Evolutionary conservation across 2,797 vertebrate genomes (phyloP), one percentile per base, ranked within the genome.

Genomic region (Lepus oiostolus): DNA sequence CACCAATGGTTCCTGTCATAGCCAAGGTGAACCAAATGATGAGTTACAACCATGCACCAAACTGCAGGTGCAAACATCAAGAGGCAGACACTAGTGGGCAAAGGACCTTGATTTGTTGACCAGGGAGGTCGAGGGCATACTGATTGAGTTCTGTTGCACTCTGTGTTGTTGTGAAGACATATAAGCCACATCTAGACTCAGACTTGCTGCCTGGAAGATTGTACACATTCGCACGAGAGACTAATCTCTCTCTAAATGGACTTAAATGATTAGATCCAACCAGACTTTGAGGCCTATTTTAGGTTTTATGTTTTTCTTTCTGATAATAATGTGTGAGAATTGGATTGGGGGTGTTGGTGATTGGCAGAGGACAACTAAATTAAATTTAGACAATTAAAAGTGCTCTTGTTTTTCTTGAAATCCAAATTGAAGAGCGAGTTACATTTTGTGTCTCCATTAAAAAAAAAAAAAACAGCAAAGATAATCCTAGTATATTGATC

Each of bases 381-480:
- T 97, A 93, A 95, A 89, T 97, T 93, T 93, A 96, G 86, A 90
- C 52, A 96, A 93, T 95, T 85, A 87, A 74, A 92, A 96, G 52
- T 71, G 58, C 9, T 93, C 32, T 86, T 62, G 42, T 63, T 84
- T 70, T 94, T 94, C 82, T 88, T 85, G 85, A 93, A 92, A 81
- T 93, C 52, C 67, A 91, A 90, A 80, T 62, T 70, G 24, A 88
- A 90, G 54, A 96, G 42, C 22, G 24, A 95, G 95, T 95, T 97
- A 96, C 94, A 95, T 88, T 97, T 86, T 96, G 92, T 92, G 76
- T 94, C 42, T 96, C 82, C 72, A 97, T 96, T 96, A 92, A 96
- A 96, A 95, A 97, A 94, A 89, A 89, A 97, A 92, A 85, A 89
- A 90, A 95, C 83, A 91, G 38, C 77, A 91, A 91, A 79, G 93